phyloP scores from a whole-genome alignment of 2,888 invertebrate genomes.

The Nemoura dubitans region DNA sequence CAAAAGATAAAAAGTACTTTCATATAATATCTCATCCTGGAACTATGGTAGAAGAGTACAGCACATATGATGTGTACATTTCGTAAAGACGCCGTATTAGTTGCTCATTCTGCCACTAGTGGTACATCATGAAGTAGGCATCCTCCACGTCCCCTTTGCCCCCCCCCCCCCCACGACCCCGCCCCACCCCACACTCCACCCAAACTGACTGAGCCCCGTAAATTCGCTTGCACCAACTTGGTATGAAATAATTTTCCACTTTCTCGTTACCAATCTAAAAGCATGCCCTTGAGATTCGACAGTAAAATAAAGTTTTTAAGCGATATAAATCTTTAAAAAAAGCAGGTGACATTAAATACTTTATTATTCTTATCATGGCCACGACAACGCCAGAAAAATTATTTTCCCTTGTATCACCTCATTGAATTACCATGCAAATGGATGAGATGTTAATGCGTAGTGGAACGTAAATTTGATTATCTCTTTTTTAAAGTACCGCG shows the following conservation, averaged over 20 bases:
- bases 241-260: neutral
- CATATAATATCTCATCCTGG: too few relatives aligned
- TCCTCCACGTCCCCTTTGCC: neutral
- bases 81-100: neutral
- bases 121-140: neutral
- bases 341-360: too few relatives aligned
- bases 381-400: too few relatives aligned
- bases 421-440: too few relatives aligned
- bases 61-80: neutral
- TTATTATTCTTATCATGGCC: too few relatives aligned
- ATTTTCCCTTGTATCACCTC: too few relatives aligned
- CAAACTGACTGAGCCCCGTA: neutral
- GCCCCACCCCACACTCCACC: neutral
- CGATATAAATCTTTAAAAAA: too few relatives aligned
- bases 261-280: neutral
- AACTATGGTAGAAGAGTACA: too few relatives aligned
- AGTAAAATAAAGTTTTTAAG: conserved; percentile 2
- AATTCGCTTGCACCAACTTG: neutral
- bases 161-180: neutral
- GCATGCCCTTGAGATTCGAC: neutral
- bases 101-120: neutral
- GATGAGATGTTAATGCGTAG: too few relatives aligned
- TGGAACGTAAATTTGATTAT: too few relatives aligned
- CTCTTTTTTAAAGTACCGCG: too few relatives aligned
- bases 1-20: too few relatives aligned